Conservation (phyloP, 53 echinoderm and acorn worm genomes). For the Luidia sarsii region DNA sequence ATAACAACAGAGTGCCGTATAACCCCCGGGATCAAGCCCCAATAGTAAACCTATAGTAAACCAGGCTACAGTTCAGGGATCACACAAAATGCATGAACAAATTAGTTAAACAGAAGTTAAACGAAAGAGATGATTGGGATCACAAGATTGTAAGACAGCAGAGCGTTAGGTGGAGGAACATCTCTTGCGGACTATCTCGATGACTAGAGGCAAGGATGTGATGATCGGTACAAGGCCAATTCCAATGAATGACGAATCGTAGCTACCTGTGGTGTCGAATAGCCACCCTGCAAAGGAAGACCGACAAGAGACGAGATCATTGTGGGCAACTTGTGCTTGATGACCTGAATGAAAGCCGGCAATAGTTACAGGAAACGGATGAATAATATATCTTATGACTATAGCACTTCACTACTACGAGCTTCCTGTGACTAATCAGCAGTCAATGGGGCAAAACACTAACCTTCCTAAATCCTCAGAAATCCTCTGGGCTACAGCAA, state of each 20-base stretch:
- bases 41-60: no score
- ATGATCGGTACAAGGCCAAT: neutral
- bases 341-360: neutral
- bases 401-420: neutral
- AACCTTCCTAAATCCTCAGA: no score
- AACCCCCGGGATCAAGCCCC: no score
- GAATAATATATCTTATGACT: neutral
- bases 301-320: no score
- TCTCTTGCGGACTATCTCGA: neutral
- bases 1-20: no score
- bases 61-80: no score
- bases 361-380: neutral
- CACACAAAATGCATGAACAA: no score
- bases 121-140: no score
- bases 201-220: neutral
- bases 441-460: neutral
- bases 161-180: no score
- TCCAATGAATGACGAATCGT: neutral
- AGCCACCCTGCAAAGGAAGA: neutral
- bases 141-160: no score
- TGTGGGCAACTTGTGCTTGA: no score
- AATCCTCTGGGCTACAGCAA: neutral
- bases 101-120: no score
- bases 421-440: neutral
- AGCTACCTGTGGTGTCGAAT: neutral